Conservation (phyloP, 2,797 vertebrate genomes). For the Amblyraja radiata region DNA sequence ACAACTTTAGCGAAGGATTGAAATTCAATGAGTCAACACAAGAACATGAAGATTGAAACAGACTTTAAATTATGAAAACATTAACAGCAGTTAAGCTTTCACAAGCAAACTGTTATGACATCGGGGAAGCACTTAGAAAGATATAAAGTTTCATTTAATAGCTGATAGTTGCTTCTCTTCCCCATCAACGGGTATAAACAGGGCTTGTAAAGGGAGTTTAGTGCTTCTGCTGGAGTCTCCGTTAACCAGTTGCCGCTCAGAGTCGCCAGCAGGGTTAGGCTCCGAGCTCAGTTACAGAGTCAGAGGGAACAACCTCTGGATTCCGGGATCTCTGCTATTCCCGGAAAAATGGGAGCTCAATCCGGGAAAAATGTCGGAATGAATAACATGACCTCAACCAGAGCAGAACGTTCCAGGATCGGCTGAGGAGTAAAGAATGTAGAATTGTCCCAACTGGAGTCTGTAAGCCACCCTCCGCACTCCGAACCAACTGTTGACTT, state of each 20-base stretch:
- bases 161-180: not conserved
- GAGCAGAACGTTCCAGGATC: not conserved
- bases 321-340: constrained; percentile 36
- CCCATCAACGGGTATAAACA: constrained; percentile 15
- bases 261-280: constrained; percentile 38
- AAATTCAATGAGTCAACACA: not conserved
- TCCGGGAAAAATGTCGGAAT: not conserved
- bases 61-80: constrained; percentile 38
- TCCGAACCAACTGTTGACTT: not conserved
- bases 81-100: constrained; percentile 35
- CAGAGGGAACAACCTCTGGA: constrained; percentile 47
- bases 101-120: constrained; percentile 34
- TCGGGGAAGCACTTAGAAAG: constrained; percentile 4
- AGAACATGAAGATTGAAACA: not conserved
- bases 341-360: not conserved
- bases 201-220: constrained; percentile 20
- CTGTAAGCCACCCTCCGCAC: no score
- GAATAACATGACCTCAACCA: not conserved
- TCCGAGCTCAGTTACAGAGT: constrained; percentile 51
- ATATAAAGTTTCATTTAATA: constrained; percentile 27
- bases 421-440: not conserved
- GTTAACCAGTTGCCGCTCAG: not conserved
- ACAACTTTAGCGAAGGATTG: not conserved
- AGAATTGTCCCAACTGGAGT: not conserved
- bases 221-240: not conserved